These are phyloP conservation scores for Gnathochromis pfefferi DNA, from an alignment of 2,113 vertebrate species.

Conservation along the genomic window DNA sequence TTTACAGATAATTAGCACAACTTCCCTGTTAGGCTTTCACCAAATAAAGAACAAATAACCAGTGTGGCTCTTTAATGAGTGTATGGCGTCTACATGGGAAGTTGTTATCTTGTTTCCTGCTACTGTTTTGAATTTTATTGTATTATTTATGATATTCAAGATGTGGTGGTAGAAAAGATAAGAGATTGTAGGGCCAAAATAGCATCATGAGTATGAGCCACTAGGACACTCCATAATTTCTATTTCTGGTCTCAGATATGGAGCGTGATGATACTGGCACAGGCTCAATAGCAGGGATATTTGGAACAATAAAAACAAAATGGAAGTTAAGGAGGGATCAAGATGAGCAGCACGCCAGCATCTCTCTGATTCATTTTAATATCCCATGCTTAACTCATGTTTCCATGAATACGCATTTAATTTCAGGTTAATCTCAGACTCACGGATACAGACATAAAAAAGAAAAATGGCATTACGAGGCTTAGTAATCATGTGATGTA, in stretches of 20 bases:
- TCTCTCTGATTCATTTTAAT: background rate
- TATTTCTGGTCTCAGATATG: background rate
- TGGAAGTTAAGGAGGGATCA: background rate
- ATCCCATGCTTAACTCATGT: background rate
- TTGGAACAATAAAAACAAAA: background rate
- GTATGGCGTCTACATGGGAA: background rate
- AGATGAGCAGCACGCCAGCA: background rate
- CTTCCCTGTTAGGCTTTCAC: background rate
- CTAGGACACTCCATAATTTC: background rate
- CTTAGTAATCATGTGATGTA: background rate
- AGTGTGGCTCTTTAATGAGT: background rate
- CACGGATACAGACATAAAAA: background rate
- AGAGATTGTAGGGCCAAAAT: background rate
- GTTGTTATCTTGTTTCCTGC: background rate
- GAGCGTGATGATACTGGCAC: background rate
- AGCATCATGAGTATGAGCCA: background rate
- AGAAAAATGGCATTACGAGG: background rate
- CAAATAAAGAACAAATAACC: constrained; percentile 21
- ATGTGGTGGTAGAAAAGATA: background rate
- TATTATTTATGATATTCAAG: background rate
- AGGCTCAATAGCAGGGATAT: background rate
- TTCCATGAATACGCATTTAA: background rate
- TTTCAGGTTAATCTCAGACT: background rate
- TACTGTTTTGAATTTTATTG: background rate
- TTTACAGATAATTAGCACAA: constrained; percentile 15